phyloP scores from a whole-genome alignment of 2,797 vertebrate genomes.

The Hyperoplus lanceolatus region DNA sequence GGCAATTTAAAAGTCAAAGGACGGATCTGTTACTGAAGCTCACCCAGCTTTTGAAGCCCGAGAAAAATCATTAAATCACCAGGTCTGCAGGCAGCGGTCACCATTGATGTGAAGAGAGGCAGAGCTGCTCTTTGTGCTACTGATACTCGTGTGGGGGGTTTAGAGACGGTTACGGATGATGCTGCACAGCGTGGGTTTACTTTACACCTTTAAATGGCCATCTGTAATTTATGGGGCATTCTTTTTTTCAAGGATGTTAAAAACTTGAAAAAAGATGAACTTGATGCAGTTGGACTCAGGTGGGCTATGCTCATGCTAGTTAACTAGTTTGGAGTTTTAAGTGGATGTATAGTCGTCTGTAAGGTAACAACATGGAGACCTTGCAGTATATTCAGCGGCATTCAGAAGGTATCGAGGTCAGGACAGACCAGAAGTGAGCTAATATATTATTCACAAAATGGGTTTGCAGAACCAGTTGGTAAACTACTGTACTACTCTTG shows the following conservation, averaged over 20 bases:
- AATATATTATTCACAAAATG: background rate
- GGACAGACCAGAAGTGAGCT: background rate
- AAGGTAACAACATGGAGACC: background rate
- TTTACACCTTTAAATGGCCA: slow-evolving; percentile 57
- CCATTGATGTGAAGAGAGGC: slow-evolving; percentile 69
- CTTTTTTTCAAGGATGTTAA: slow-evolving; percentile 61
- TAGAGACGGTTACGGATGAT: slow-evolving; percentile 43
- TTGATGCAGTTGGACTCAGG: slow-evolving; percentile 9
- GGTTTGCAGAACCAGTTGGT: background rate
- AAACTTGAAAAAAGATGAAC: slow-evolving; percentile 27
- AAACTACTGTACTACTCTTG: background rate
- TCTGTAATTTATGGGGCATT: slow-evolving; percentile 62
- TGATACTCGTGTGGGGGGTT: slow-evolving; percentile 51
- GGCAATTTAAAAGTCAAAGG: slow-evolving; percentile 47
- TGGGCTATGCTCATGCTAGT: slow-evolving; percentile 3
- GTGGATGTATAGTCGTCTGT: slow-evolving; percentile 8
- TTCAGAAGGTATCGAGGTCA: background rate
- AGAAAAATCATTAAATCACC: slow-evolving; percentile 75
- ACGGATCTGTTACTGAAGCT: slow-evolving; percentile 58
- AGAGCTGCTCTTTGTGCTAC: slow-evolving; percentile 71
- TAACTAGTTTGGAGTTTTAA: slow-evolving; percentile 4
- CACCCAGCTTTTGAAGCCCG: slow-evolving; percentile 53
- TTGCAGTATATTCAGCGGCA: background rate
- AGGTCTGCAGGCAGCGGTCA: slow-evolving; percentile 60
- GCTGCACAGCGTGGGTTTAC: slow-evolving; percentile 42